Percentiles rank a stretch among this genome's conserved stretches.
These are phyloP conservation scores for Eilema caniola DNA, from an alignment of 2,888 invertebrate species.

Conservation along the genomic window DNA sequence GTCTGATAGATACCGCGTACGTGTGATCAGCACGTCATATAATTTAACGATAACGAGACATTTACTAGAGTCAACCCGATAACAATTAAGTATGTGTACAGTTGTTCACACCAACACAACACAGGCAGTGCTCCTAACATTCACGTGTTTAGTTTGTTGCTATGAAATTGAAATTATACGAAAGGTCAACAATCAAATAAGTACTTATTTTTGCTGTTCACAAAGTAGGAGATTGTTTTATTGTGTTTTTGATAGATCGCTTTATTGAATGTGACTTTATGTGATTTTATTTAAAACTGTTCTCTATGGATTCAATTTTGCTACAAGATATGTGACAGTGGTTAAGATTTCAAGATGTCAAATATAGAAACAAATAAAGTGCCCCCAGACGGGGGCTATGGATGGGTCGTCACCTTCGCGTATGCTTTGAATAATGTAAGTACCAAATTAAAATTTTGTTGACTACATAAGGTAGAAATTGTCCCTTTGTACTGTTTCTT, in stretches of 20 bases:
- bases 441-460: slow-evolving; percentile 45
- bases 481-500: neutral
- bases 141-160: slow-evolving; percentile 40
- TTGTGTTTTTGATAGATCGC: slow-evolving; percentile 5
- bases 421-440: slow-evolving; percentile 89
- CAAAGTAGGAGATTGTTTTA: neutral
- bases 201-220: neutral
- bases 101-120: slow-evolving; percentile 36
- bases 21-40: slow-evolving; percentile 50
- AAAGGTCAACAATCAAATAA: slow-evolving; percentile 44
- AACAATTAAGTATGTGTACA: slow-evolving; percentile 55
- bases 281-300: neutral
- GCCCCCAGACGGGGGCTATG: slow-evolving; percentile 89
- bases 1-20: slow-evolving; percentile 35
- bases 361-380: slow-evolving; percentile 69
- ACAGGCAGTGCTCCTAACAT: slow-evolving; percentile 35
- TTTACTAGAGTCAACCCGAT: slow-evolving; percentile 71
- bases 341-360: slow-evolving; percentile 60
- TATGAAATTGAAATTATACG: slow-evolving; percentile 26
- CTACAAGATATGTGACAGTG: slow-evolving; percentile 56
- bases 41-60: slow-evolving; percentile 68
- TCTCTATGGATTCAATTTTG: slow-evolving; percentile 6
- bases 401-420: slow-evolving; percentile 88
- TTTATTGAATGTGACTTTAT: neutral
- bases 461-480: neutral